Conservation (phyloP, 2,888 invertebrate species). For the Andrena chrysosceles region DNA sequence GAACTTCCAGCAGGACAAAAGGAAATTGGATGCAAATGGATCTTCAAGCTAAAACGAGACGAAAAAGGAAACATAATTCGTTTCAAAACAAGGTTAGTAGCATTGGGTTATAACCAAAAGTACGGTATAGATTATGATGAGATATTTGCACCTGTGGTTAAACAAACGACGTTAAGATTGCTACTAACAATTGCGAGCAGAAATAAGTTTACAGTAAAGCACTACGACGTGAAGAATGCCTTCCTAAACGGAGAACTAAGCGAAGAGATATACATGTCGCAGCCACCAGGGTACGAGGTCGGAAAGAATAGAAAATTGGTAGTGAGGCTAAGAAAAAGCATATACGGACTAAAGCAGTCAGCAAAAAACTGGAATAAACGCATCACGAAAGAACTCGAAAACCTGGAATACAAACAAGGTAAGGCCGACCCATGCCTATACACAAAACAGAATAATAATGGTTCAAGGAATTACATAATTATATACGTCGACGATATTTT, state of each 20-base stretch:
- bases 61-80: background rate
- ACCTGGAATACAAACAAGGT: background rate
- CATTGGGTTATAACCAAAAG: too few relatives aligned
- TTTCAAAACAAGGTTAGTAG: background rate
- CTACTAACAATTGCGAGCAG: too few relatives aligned
- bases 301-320: background rate
- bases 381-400: background rate
- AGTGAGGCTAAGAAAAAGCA: background rate
- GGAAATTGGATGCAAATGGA: background rate
- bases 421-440: background rate
- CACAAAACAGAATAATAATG: background rate
- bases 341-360: background rate
- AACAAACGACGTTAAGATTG: too few relatives aligned
- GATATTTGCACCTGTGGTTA: too few relatives aligned
- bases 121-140: too few relatives aligned
- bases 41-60: background rate
- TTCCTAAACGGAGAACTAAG: conserved; percentile 11
- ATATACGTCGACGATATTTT: background rate
- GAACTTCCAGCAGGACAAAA: conserved; percentile 1
- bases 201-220: background rate
- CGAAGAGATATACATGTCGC: too few relatives aligned
- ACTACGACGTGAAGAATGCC: conserved; percentile 10
- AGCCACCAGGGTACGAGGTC: background rate
- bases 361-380: background rate
- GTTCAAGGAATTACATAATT: background rate